phyloP scores from a whole-genome alignment of 1,140 invertebrate species.

The Drosophila insularis region DNA sequence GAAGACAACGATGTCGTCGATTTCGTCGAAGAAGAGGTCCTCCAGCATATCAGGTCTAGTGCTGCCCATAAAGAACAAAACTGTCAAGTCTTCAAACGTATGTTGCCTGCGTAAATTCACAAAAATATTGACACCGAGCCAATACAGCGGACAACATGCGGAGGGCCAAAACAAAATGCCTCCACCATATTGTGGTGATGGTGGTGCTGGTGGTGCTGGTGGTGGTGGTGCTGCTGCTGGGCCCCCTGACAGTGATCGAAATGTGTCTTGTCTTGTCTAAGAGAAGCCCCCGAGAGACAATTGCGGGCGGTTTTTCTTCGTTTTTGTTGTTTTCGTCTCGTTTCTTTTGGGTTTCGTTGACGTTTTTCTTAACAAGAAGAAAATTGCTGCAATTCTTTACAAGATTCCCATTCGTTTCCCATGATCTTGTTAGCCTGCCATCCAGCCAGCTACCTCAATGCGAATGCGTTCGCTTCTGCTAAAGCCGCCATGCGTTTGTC shows the following conservation, averaged over 20 bases:
- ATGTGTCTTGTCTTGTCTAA: slow-evolving; percentile 72
- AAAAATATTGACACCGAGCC: slow-evolving; percentile 77
- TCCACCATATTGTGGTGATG: neutral
- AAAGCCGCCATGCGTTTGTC: slow-evolving; percentile 72
- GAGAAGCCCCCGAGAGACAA: slow-evolving; percentile 46
- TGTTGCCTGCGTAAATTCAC: slow-evolving; percentile 78
- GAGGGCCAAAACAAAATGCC: slow-evolving; percentile 43
- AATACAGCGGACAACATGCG: neutral
- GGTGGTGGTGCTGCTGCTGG: too few relatives aligned
- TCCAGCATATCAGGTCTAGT: slow-evolving; percentile 35
- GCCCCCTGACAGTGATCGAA: slow-evolving; percentile 77
- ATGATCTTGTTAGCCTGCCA: slow-evolving; percentile 39
- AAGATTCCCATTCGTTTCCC: slow-evolving; percentile 56
- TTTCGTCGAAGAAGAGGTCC: neutral
- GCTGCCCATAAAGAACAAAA: slow-evolving; percentile 78
- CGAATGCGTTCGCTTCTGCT: slow-evolving; percentile 7
- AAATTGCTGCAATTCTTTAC: slow-evolving; percentile 82
- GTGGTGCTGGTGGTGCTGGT: too few relatives aligned
- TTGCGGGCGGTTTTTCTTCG: slow-evolving; percentile 67
- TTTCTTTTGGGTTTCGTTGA: slow-evolving; percentile 25
- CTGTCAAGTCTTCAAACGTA: slow-evolving; percentile 51
- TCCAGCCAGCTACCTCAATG: slow-evolving; percentile 28
- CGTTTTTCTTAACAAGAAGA: slow-evolving; percentile 81
- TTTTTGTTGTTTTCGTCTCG: neutral
- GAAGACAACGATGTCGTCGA: neutral